phyloP scores from a whole-genome alignment of 2,888 invertebrate species.

The Machimus atricapillus region DNA sequence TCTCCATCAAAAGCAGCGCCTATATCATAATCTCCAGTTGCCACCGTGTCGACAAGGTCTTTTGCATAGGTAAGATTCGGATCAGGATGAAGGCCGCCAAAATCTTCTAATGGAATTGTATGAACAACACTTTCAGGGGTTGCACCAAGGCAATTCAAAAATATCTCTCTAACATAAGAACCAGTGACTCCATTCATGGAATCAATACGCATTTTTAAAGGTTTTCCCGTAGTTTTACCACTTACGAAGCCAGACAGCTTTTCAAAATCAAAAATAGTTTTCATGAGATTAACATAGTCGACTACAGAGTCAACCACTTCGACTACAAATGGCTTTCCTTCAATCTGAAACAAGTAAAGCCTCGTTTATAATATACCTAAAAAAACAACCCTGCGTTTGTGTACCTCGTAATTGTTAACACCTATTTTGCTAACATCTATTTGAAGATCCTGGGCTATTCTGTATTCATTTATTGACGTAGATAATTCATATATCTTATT shows the following conservation, averaged over 20 bases:
- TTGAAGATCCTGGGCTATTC: slow-evolving; percentile 77
- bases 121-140: slow-evolving; percentile 75
- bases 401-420: slow-evolving; percentile 66
- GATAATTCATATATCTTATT: slow-evolving; percentile 86
- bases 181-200: slow-evolving; percentile 98
- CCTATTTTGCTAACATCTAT: slow-evolving; percentile 80
- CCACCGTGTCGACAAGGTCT: slow-evolving; percentile 76
- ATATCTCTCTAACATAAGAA: slow-evolving; percentile 89
- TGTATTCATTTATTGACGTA: slow-evolving; percentile 79
- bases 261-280: slow-evolving; percentile 94
- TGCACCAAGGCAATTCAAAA: slow-evolving; percentile 85
- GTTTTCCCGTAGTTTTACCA: slow-evolving; percentile 70
- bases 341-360: slow-evolving; percentile 65
- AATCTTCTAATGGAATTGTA: slow-evolving; percentile 86
- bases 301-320: slow-evolving; percentile 90
- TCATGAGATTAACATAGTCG: slow-evolving; percentile 91
- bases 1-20: slow-evolving; percentile 99
- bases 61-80: slow-evolving; percentile 93
- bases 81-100: slow-evolving; percentile 96
- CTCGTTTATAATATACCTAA: too few relatives aligned
- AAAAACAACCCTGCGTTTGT: background rate
- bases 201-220: slow-evolving; percentile 88
- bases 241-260: slow-evolving; percentile 77
- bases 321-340: slow-evolving; percentile 76
- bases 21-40: slow-evolving; percentile 67